Evolutionary conservation across 2,113 vertebrate species (phyloP), one percentile per base, ranked within the genome.

Genomic region (Corydoras maculifer): DNA sequence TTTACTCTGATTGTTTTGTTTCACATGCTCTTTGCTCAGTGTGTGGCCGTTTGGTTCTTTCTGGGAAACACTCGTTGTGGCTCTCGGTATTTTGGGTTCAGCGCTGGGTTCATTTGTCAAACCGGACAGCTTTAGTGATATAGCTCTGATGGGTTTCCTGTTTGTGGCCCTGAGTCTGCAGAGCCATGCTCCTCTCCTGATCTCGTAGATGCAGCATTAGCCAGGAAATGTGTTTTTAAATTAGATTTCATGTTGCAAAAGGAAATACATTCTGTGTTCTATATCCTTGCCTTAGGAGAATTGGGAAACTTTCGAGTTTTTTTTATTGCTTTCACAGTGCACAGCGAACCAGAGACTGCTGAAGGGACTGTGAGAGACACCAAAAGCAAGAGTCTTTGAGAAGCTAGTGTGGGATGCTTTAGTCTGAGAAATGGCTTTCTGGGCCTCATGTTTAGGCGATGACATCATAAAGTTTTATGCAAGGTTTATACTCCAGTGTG

Each of bases 381-480:
- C 4, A 2, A 43, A 43, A 43, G 35, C 35, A 4, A 43, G 35
- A 43, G 35, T 2, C 4, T 43, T 8, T 5, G 35, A 43, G 4
- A 43, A 25, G 54, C n/a, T 13, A 6, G 54, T 11, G 5, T 14
- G 54, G 54, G 54, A 13, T 53, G 51, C 10, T 53, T 53, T 53
- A 53, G 51, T 53, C 35, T 43, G 35, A 53, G 51, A 53, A 53
- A 12, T 3, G 13, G 13, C 54, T 57, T n/a, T n/a, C 54, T 57
- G 54, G n/a, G 54, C 14, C 54, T 57, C 54, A 83, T 87, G 76
- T 78, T 85, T 83, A 77, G 30, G 49, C 63, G 32, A 65, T 88
- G 86, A 89, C 86, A 84, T 87, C 87, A 88, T 87, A 76, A 78
- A 72, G 82, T 81, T 80, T 85, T 86, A 81, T 81, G 77, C 83